Percentiles rank a stretch among this genome's conserved stretches.
phyloP scores from a whole-genome alignment of 2,888 invertebrate species.

The Platypus cylindrus region DNA sequence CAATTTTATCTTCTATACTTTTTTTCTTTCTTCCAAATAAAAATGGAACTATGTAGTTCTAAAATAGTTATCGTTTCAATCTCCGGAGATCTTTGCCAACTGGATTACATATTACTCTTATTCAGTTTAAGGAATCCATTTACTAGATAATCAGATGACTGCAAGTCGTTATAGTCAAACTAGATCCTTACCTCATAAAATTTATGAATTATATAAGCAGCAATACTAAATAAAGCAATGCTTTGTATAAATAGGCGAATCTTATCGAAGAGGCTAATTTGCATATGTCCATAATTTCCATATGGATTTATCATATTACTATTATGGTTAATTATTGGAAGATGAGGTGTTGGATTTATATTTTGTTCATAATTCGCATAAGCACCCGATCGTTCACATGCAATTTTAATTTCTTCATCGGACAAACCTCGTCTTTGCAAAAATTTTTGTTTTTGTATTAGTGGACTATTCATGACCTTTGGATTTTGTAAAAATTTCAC shows the following conservation, averaged over 20 bases:
- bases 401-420: slow-evolving; percentile 59
- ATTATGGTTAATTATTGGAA: slow-evolving; percentile 16
- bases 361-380: slow-evolving; percentile 27
- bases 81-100: not conserved
- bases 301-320: slow-evolving; percentile 12
- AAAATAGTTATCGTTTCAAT: slow-evolving; percentile 18
- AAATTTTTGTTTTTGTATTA: slow-evolving; percentile 68
- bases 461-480: slow-evolving; percentile 64
- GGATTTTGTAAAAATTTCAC: slow-evolving; percentile 77
- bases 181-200: slow-evolving; percentile 58
- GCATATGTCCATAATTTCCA: slow-evolving; percentile 21
- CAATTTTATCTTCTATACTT: slow-evolving; percentile 51
- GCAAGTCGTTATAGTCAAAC: no score
- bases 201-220: slow-evolving; percentile 65
- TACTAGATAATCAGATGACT: not conserved
- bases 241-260: slow-evolving; percentile 60
- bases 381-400: slow-evolving; percentile 53
- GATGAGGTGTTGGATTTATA: slow-evolving; percentile 19
- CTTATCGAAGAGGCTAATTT: slow-evolving; percentile 36
- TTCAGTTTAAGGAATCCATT: no score
- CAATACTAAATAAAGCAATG: slow-evolving; percentile 61
- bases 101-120: no score
- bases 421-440: slow-evolving; percentile 65
- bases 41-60: slow-evolving; percentile 52
- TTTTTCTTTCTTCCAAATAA: slow-evolving; percentile 57